Evolutionary conservation across 53 echinoderm and acorn worm genomes (phyloP), one percentile per base, ranked within the genome.

Genomic region (Stichopus horrens): DNA sequence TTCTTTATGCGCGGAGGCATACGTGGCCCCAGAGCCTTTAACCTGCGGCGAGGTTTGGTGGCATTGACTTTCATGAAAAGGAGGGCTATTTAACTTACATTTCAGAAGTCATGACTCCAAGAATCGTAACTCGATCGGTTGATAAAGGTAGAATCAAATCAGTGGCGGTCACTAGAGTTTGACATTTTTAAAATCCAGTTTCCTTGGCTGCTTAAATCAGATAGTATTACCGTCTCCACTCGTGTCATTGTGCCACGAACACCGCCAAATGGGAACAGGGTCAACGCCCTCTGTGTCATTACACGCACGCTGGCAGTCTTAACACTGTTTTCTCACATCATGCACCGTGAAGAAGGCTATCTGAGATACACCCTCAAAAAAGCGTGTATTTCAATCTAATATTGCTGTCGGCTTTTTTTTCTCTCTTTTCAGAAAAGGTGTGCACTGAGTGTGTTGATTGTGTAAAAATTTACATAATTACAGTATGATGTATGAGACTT

Each of bases 201-300:
- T 68, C 52, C 53, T 22, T 14, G 8, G 52, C 71, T 86, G 52
- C 59, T 84, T 66, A 84, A 63, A 59, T 66, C 51, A 66, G 84
- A 84, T 86, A 67, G 86, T 86, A 21, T 86, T 86, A 66, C 86
- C 23, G 37, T 52, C 53, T 22, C 8, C 57, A 60, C 86, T 67
- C 10, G 66, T 86, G n/a, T 86, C 7, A 11, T 54, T n/a, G 57
- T 52, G 52, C 58, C 71, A 58, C 5, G 71, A 86, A 23, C 60
- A 53, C 13, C 51, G 19, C 52, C 53, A 8, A 9, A 52, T 84
- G 60, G 14, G 23, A 84, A 53, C 71, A 86, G 71, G 86, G 86
- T 86, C 86, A 86, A 63, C 66, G 86, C 86, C 86, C 86, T 86
- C 86, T 86, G 58, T 86, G 86, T 86, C 86, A 86, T 52, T 86